Evolutionary conservation across 2,113 vertebrate species (phyloP), one percentile per base, ranked within the genome.

Genomic region (Crotalus helleri): DNA sequence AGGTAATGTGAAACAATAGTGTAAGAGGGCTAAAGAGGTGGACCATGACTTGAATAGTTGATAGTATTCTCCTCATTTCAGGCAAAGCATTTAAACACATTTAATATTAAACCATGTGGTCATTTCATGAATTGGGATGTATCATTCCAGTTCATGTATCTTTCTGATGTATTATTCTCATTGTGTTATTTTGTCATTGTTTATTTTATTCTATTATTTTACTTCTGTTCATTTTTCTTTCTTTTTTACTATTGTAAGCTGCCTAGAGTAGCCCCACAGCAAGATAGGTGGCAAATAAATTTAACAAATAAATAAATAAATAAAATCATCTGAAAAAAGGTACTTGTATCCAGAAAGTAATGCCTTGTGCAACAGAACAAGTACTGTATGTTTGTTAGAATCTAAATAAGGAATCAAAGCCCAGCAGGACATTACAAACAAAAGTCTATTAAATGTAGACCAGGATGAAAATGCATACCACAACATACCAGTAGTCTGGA

Each of bases 1-100:
- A 26, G 74, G 90, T 93, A 87, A 95, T 9, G 26, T 49, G 92
- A 92, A 95, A 95, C 55, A 91, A 92, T 49, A 89, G 15, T 46
- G 21, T 53, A 21, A 46, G 51, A 92, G 59, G 90, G 59, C 44
- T 88, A 12, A 88, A 87, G 23, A 11, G 2, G 0, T 94, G 24
- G 44, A 53, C 49, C 8, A 12, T 89, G 1, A 57, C 87, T 87
- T 33, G 12, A 46, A 58, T 5, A 39, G 44, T 88, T 69, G 58
- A 59, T 59, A 59, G 21, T 6, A 3, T 87, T 53, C 21, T 64
- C 29, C 88, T 89, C 15, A 89, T 94, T 49, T n/a, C 74, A 87
- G 59, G 51, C 93, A 85, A 49, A 53, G 51, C 59, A 88, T 0
- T 2, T 93, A 51, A 61, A 51, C 91, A 92, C 46, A 89, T 81